phyloP scores from a whole-genome alignment of 2,797 vertebrate species.

The Chaenodraco wilsoni region DNA sequence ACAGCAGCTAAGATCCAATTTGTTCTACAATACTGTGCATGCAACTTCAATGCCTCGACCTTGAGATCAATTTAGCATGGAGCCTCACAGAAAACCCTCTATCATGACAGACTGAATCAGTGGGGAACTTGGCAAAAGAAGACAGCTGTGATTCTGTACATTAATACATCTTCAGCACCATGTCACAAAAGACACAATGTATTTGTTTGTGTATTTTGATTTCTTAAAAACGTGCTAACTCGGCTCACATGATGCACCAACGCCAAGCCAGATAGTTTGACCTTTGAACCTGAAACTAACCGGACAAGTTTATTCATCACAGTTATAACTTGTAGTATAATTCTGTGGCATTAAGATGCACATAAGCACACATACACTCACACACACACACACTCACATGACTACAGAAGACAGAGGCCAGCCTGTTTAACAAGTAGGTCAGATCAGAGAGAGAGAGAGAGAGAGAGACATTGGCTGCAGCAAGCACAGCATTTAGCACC shows the following conservation, averaged over 20 bases:
- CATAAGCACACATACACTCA: constrained; percentile 38
- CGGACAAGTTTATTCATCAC: constrained; percentile 27
- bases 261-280: constrained; percentile 6
- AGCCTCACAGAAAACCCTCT: constrained; percentile 8
- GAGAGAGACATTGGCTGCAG: constrained; percentile 43
- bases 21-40: constrained; percentile 38
- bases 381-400: constrained; percentile 68
- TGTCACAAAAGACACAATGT: background rate
- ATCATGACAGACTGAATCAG: constrained; percentile 33
- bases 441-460: constrained; percentile 68
- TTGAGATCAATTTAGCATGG: constrained; percentile 39
- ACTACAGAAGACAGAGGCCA: constrained; percentile 80
- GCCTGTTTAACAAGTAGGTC: constrained; percentile 85
- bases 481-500: constrained; percentile 39
- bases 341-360: constrained; percentile 62
- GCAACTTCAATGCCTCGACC: constrained; percentile 29
- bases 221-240: background rate
- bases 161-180: constrained; percentile 4
- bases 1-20: constrained; percentile 33
- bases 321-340: constrained; percentile 32
- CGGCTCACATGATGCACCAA: constrained; percentile 3
- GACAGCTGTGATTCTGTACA: constrained; percentile 16
- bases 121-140: constrained; percentile 10
- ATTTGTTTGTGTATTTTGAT: background rate
- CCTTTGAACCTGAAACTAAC: constrained; percentile 24